These are phyloP conservation scores for Lycocerus yunnanus DNA, from an alignment of 2,888 invertebrate species.

Conservation along the genomic window DNA sequence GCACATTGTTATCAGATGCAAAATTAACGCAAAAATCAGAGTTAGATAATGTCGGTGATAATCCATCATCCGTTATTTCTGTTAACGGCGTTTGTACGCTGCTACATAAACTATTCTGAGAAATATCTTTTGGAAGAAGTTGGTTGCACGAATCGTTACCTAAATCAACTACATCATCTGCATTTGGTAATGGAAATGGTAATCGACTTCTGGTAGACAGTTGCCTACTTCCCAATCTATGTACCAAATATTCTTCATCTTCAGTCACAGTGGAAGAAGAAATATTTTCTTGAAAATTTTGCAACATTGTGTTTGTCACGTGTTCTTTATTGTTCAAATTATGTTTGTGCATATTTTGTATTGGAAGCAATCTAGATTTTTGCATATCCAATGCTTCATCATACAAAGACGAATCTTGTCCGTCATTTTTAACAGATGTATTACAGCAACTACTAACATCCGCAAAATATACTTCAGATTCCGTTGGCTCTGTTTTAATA, in stretches of 20 bases:
- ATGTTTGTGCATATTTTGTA: conserved; percentile 52
- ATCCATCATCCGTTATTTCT: conserved; percentile 53
- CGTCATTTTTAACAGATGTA: conserved; percentile 65
- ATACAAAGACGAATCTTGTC: conserved; percentile 63
- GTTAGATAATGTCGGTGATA: conserved; percentile 45
- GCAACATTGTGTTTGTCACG: conserved; percentile 39
- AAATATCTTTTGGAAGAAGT: conserved; percentile 48
- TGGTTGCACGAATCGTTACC: conserved; percentile 43
- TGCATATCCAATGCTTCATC: conserved; percentile 60
- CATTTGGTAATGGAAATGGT: conserved; percentile 58
- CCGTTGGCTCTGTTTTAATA: conserved; percentile 65
- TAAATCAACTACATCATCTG: conserved; percentile 18
- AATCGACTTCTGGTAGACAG: conserved; percentile 64
- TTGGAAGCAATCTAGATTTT: conserved; percentile 49
- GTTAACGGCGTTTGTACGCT: conserved; percentile 54
- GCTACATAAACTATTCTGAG: conserved; percentile 51
- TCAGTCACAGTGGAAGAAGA: conserved; percentile 48
- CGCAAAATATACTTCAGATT: conserved; percentile 85
- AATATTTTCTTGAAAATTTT: conserved; percentile 48
- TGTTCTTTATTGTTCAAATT: conserved; percentile 43
- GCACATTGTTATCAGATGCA: conserved; percentile 44
- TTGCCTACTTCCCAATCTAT: conserved; percentile 62
- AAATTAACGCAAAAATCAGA: conserved; percentile 48
- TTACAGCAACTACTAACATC: conserved; percentile 86
- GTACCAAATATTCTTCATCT: conserved; percentile 64